These are phyloP conservation scores for Xiphydria camelus DNA, from an alignment of 2,888 invertebrate genomes.

Conservation along the genomic window DNA sequence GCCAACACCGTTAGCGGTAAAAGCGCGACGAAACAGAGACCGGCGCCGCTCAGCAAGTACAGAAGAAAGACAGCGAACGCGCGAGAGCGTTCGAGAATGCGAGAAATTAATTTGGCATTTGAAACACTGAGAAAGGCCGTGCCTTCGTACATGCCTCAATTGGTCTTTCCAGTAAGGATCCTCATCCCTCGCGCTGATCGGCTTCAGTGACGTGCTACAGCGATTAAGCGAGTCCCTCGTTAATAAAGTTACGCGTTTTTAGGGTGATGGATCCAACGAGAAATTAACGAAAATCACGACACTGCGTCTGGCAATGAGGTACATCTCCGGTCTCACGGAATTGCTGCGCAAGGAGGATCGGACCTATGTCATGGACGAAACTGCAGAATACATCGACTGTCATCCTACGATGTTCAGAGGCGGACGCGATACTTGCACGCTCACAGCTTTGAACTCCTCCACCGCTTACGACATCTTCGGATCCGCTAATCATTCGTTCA, in stretches of 20 bases:
- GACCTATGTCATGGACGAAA: constrained; percentile 8
- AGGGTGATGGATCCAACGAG: constrained; percentile 64
- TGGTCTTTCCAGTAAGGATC: constrained; percentile 18
- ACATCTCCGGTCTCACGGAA: constrained; percentile 65
- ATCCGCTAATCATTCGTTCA: neutral
- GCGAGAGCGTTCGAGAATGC: constrained; percentile 83
- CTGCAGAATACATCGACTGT: constrained; percentile 6
- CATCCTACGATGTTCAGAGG: constrained; percentile 11
- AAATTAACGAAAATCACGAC: constrained; percentile 90
- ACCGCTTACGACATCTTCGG: neutral
- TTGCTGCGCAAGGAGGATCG: constrained; percentile 9
- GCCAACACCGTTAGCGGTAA: constrained; percentile 2
- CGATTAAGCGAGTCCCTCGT: no score
- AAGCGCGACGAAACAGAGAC: constrained; percentile 62
- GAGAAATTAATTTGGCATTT: constrained; percentile 88
- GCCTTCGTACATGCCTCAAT: constrained; percentile 57
- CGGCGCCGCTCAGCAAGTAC: constrained; percentile 84
- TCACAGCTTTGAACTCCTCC: constrained; percentile 6
- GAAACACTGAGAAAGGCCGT: constrained; percentile 79
- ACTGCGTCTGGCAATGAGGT: constrained; percentile 82
- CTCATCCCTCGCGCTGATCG: no score
- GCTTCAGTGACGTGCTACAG: no score
- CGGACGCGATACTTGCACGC: constrained; percentile 10
- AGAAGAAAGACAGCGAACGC: constrained; percentile 89
- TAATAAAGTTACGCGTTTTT: no score